Evolutionary conservation across 2,113 vertebrate species (phyloP), one percentile per base, ranked within the genome.

Genomic region (Leucoraja erinaceus): DNA sequence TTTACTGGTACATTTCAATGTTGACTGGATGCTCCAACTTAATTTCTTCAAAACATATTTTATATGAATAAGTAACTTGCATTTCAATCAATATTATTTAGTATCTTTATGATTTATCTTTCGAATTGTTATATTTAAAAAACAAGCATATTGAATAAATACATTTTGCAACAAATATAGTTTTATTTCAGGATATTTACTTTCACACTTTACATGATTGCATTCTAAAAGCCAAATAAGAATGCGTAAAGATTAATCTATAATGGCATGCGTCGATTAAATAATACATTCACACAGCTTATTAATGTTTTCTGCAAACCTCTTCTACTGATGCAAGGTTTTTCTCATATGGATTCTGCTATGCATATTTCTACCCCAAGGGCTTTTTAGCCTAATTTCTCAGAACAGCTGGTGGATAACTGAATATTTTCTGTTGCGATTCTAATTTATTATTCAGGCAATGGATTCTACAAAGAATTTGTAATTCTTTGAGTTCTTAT

Each of bases 321-420:
- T 12, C 88, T 22, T 91, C 63, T 22, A 25, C 20, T 68, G 20
- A 22, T 68, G 16, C 31, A 91, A 22, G 88, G 72, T 47, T 91
- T 91, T 88, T 72, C 20, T 47, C 25, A 33, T 66, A 72, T 22
- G 38, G 33, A 63, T 18, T 93, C 81, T 94, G 93, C 81, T 95
- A 93, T 94, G 83, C 93, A 92, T 70, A 38, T 70, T 93, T 94
- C 83, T 94, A 90, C 94, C 94, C 94, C 93, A 91, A 16, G 81
- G 93, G 91, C 75, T 95, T 95, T 95, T 94, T 93, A 94, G 93
- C 92, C 93, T 96, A 93, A 94, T 95, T 96, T 96, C 94, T 95
- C 94, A 94, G 93, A 63, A 95, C 93, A 95, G 94, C 75, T 94
- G 76, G 90, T 93, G 84, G 22, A 70, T 91, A 91, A 38, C 88